These are phyloP conservation scores for Limnodromus scolopaceus DNA, from an alignment of 2,797 vertebrate genomes.

Conservation along the genomic window DNA sequence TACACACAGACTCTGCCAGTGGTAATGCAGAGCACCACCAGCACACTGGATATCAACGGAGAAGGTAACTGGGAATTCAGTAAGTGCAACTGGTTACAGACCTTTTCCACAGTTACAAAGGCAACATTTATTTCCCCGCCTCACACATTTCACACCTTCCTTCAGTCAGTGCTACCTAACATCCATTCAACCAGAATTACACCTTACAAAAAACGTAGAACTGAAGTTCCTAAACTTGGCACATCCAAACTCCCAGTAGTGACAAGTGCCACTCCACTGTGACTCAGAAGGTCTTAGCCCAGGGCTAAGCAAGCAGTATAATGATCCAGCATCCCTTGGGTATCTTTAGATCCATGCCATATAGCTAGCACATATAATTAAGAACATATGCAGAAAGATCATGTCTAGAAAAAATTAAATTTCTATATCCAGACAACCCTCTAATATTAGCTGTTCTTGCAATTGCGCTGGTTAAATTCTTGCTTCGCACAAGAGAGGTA, in stretches of 20 bases:
- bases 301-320: background rate
- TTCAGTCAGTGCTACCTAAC: background rate
- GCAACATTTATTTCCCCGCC: background rate
- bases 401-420: background rate
- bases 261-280: background rate
- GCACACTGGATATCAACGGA: background rate
- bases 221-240: background rate
- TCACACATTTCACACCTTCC: background rate
- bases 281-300: background rate
- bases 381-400: background rate
- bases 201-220: background rate
- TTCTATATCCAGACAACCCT: background rate
- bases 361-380: background rate
- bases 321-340: background rate
- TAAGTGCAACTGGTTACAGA: background rate
- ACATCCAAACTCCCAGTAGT: background rate
- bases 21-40: background rate
- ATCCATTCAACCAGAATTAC: background rate
- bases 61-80: background rate
- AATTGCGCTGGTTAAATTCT: background rate
- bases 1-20: fast-evolving
- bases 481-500: background rate
- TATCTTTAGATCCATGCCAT: background rate
- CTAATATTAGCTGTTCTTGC: background rate
- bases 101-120: background rate